Percentiles rank a stretch among this genome's conserved stretches.
Evolutionary conservation across 2,113 vertebrate species (phyloP).

Genomic region (Eupsittula cactorum): DNA sequence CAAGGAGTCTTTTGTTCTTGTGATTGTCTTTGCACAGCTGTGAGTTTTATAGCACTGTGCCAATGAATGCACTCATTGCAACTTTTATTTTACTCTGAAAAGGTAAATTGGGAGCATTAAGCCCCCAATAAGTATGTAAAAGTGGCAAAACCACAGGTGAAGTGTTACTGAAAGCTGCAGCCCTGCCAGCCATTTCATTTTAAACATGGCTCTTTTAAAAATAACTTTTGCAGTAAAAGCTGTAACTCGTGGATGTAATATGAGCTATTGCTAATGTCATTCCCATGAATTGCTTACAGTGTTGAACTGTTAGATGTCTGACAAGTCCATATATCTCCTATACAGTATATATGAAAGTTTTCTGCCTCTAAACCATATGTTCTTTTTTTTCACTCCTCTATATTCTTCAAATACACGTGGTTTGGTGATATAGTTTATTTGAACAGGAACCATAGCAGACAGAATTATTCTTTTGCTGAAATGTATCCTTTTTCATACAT

Average conservation of each 20-base stretch:
- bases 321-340: slow-evolving; percentile 71
- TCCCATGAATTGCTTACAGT: slow-evolving; percentile 67
- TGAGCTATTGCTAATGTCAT: slow-evolving; percentile 43
- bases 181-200: slow-evolving; percentile 28
- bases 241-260: slow-evolving; percentile 59
- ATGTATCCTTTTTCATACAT: slow-evolving; percentile 68
- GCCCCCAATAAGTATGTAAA: slow-evolving; percentile 36
- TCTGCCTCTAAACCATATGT: slow-evolving; percentile 58
- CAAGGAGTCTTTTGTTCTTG: slow-evolving; percentile 55
- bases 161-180: slow-evolving; percentile 26
- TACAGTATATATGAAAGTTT: slow-evolving; percentile 60
- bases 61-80: slow-evolving; percentile 31
- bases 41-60: slow-evolving; percentile 49
- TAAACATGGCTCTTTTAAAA: slow-evolving; percentile 53
- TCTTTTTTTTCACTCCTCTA: slow-evolving; percentile 33
- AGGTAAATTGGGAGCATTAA: slow-evolving; percentile 58
- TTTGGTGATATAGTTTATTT: slow-evolving; percentile 74
- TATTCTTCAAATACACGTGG: slow-evolving; percentile 57
- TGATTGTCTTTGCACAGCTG: slow-evolving; percentile 66
- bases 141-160: slow-evolving; percentile 44
- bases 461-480: slow-evolving; percentile 72
- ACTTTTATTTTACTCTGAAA: slow-evolving; percentile 58
- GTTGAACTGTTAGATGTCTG: slow-evolving; percentile 68
- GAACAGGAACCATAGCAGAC: slow-evolving; percentile 72
- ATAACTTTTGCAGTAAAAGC: slow-evolving; percentile 48